Conservation (phyloP, 1,140 invertebrate genomes). For the Lucilia sericata region DNA sequence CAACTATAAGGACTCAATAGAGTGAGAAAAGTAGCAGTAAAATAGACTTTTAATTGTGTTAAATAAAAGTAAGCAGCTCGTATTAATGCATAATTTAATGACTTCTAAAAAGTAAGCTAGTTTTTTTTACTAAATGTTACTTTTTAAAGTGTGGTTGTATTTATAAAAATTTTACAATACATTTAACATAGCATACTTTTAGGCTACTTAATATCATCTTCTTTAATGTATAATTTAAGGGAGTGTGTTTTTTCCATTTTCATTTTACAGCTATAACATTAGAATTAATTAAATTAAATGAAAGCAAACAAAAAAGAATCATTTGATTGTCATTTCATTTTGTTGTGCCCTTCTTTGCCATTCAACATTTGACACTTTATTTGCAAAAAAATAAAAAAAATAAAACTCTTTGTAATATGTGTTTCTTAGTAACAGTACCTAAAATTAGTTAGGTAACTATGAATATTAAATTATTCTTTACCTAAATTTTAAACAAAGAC, state of each 20-base stretch:
- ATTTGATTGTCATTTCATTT: too few relatives aligned
- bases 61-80: not conserved
- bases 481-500: too few relatives aligned
- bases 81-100: not conserved
- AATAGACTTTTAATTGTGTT: not conserved
- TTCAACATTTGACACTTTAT: slow-evolving; percentile 31
- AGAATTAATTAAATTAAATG: slow-evolving; percentile 31
- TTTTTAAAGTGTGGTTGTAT: too few relatives aligned
- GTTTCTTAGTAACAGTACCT: too few relatives aligned
- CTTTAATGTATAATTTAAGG: not conserved
- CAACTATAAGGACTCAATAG: too few relatives aligned
- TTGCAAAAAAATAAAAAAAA: not conserved
- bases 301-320: not conserved
- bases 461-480: too few relatives aligned
- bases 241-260: not conserved
- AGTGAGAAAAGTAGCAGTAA: too few relatives aligned
- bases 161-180: not conserved
- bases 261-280: not conserved
- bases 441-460: too few relatives aligned
- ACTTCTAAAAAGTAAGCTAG: not conserved
- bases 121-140: too few relatives aligned
- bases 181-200: slow-evolving; percentile 30
- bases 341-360: too few relatives aligned
- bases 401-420: too few relatives aligned
- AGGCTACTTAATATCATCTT: slow-evolving; percentile 1